Conservation (phyloP, 2,888 invertebrate species). For the Chrysomela aeneicollis region DNA sequence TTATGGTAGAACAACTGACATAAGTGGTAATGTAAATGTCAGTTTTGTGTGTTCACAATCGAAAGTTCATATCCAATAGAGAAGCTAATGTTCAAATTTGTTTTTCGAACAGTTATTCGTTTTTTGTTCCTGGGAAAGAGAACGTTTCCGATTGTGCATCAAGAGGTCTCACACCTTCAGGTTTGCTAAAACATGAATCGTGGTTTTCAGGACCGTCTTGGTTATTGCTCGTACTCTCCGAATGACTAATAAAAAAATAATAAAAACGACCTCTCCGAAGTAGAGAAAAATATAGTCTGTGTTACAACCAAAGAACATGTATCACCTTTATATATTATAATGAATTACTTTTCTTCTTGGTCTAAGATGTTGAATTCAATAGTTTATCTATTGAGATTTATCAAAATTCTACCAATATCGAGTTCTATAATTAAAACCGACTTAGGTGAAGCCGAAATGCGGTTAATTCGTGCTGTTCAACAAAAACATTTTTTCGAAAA, state of each 20-base stretch:
- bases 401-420: too few species aligned
- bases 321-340: neutral
- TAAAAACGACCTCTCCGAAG: neutral
- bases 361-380: neutral
- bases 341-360: neutral
- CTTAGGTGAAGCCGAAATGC: neutral
- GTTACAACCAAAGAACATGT: neutral
- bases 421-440: too few species aligned
- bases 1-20: neutral
- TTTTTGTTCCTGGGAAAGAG: neutral
- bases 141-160: neutral
- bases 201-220: neutral
- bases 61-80: neutral
- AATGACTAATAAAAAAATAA: neutral
- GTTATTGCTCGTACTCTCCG: neutral
- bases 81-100: neutral
- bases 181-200: neutral
- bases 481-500: neutral
- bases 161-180: neutral
- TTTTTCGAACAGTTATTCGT: too few species aligned
- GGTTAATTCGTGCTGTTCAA: neutral
- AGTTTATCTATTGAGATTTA: neutral
- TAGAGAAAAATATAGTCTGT: neutral
- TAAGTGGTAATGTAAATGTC: neutral
- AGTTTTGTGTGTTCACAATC: neutral